phyloP scores from a whole-genome alignment of 2,888 invertebrate species.

The Lymantria monacha region DNA sequence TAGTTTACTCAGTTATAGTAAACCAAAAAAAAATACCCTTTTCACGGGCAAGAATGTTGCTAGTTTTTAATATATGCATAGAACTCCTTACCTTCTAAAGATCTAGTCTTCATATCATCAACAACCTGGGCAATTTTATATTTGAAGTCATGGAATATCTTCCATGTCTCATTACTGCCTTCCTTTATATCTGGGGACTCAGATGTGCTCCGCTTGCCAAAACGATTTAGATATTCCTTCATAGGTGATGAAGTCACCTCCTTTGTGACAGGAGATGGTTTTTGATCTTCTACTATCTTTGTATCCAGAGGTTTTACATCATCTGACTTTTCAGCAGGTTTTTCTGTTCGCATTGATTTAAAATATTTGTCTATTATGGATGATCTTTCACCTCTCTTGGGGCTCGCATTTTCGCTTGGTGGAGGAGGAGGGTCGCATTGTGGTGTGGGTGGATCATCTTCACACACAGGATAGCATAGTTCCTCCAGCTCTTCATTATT shows the following conservation, averaged over 20 bases:
- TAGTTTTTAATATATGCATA: too few species aligned
- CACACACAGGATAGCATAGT: conserved; percentile 82
- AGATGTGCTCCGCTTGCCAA: conserved; percentile 84
- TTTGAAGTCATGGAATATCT: conserved; percentile 86
- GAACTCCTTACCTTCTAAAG: conserved; percentile 74
- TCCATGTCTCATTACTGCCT: conserved; percentile 85
- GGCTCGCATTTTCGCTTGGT: conserved; percentile 65
- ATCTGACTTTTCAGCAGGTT: conserved; percentile 54
- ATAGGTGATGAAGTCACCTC: conserved; percentile 76
- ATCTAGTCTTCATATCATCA: conserved; percentile 88
- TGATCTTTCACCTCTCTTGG: conserved; percentile 70
- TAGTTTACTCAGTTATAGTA: too few species aligned
- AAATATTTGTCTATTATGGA: conserved; percentile 78
- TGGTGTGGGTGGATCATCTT: conserved; percentile 79
- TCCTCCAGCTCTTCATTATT: conserved; percentile 89
- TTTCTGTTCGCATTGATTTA: conserved; percentile 68
- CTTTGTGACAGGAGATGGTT: conserved; percentile 46
- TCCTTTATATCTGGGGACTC: conserved; percentile 75
- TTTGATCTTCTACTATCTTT: conserved; percentile 51
- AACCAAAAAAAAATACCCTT: too few species aligned
- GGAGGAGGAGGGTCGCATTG: conserved; percentile 67
- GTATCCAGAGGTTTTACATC: conserved; percentile 50
- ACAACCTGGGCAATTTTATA: conserved; percentile 90
- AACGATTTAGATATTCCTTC: conserved; percentile 81
- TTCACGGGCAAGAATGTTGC: too few species aligned